Conservation (phyloP, 1,140 invertebrate genomes). For the Conus ventricosus region DNA sequence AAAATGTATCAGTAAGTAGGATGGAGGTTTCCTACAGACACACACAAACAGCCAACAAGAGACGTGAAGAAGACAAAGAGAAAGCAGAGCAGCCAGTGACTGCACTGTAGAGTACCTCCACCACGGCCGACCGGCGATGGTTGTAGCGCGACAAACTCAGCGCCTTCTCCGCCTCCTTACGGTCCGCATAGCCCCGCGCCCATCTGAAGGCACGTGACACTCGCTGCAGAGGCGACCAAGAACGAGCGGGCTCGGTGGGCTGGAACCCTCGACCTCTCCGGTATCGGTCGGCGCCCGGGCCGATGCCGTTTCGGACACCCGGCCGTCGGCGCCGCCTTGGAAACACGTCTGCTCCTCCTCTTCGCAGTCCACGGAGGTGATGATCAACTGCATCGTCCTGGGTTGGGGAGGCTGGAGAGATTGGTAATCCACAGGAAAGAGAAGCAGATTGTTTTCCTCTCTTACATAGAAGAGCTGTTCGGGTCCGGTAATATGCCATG, state of each 20-base stretch:
- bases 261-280: not conserved
- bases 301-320: not conserved
- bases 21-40: too few species aligned
- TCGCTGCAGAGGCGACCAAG: not conserved
- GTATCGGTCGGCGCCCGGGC: not conserved
- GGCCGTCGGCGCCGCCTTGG: constrained; percentile 16
- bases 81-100: not conserved
- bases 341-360: constrained; percentile 28
- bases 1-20: too few species aligned
- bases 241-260: not conserved
- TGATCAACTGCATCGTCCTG: constrained; percentile 21
- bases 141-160: constrained; percentile 44
- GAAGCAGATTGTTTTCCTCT: too few species aligned
- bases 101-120: constrained; percentile 49
- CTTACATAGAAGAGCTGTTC: too few species aligned
- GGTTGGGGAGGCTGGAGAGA: not conserved
- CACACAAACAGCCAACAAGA: too few species aligned
- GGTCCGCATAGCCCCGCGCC: constrained; percentile 41
- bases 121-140: constrained; percentile 58
- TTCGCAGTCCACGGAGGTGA: constrained; percentile 3
- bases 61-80: not conserved
- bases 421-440: not conserved
- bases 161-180: constrained; percentile 50
- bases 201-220: constrained; percentile 22
- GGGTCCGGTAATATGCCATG: too few species aligned